These are phyloP conservation scores for Diabrotica undecimpunctata DNA, from an alignment of 1,140 invertebrate species.

Conservation along the genomic window DNA sequence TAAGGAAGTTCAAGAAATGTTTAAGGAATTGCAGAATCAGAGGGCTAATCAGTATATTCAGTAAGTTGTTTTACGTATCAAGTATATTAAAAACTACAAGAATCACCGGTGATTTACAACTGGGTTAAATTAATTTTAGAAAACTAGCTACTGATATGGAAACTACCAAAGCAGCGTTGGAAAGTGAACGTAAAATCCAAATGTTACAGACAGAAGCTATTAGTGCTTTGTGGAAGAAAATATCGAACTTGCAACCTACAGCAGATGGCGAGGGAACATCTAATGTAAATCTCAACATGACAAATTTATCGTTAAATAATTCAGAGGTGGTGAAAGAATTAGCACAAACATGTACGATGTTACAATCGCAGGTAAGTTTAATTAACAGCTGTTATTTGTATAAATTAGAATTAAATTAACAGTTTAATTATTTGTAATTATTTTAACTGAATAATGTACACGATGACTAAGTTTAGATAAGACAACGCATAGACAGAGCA, in stretches of 20 bases:
- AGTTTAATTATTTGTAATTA: too few relatives aligned
- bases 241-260: constrained; percentile 61
- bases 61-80: constrained; percentile 51
- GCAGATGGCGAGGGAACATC: constrained; percentile 20
- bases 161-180: constrained; percentile 73
- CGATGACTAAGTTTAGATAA: too few relatives aligned
- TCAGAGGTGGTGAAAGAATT: constrained; percentile 48
- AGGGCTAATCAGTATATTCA: constrained; percentile 83
- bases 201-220: constrained; percentile 87
- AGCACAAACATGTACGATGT: constrained; percentile 50
- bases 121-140: constrained; percentile 46
- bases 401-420: too few relatives aligned
- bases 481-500: too few relatives aligned
- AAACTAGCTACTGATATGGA: constrained; percentile 77
- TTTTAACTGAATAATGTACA: too few relatives aligned
- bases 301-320: constrained; percentile 34
- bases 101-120: too few relatives aligned
- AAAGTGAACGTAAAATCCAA: constrained; percentile 82
- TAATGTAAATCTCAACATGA: constrained; percentile 27
- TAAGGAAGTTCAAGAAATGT: constrained; percentile 66
- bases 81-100: too few relatives aligned
- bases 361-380: constrained; percentile 49
- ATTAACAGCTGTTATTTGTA: too few relatives aligned
- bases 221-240: constrained; percentile 85
- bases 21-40: constrained; percentile 74